Evolutionary conservation across 2,113 vertebrate genomes (phyloP).

Genomic region (Rhagologus leucostigma): DNA sequence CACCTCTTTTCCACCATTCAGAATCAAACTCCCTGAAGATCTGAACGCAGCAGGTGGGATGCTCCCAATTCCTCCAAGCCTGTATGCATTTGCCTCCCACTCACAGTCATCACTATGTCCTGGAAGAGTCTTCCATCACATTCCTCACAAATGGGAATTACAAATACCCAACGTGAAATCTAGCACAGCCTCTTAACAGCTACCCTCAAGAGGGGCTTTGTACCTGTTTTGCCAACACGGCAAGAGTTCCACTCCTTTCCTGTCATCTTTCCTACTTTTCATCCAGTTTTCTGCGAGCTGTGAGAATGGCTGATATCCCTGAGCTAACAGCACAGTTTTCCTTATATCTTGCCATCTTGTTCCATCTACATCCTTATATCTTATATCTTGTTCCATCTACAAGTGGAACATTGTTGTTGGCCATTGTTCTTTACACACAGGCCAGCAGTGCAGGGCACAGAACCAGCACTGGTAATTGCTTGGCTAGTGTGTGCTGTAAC

Average conservation of each 20-base stretch:
- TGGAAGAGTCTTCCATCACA: neutral
- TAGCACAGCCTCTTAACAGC: accelerated
- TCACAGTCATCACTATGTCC: neutral
- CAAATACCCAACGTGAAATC: neutral
- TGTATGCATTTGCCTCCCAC: neutral
- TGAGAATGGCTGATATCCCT: neutral
- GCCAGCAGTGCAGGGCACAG: neutral
- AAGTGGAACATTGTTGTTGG: neutral
- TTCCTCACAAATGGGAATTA: neutral
- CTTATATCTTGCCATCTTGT: neutral
- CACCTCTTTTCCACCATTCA: neutral
- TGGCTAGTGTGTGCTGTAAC: accelerated
- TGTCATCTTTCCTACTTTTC: neutral
- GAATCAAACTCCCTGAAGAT: neutral
- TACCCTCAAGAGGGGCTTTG: neutral
- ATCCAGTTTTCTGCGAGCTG: neutral
- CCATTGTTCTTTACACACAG: neutral
- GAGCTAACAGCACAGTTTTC: neutral
- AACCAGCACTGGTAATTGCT: neutral
- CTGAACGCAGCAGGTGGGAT: neutral
- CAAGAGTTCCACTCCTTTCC: neutral
- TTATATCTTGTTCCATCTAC: neutral
- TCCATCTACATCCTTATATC: neutral
- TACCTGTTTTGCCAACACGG: neutral
- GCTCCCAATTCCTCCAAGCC: neutral